Evolutionary conservation across 2,113 vertebrate species (phyloP), one percentile per base, ranked within the genome.

Genomic region (Marmota flaviventris): DNA sequence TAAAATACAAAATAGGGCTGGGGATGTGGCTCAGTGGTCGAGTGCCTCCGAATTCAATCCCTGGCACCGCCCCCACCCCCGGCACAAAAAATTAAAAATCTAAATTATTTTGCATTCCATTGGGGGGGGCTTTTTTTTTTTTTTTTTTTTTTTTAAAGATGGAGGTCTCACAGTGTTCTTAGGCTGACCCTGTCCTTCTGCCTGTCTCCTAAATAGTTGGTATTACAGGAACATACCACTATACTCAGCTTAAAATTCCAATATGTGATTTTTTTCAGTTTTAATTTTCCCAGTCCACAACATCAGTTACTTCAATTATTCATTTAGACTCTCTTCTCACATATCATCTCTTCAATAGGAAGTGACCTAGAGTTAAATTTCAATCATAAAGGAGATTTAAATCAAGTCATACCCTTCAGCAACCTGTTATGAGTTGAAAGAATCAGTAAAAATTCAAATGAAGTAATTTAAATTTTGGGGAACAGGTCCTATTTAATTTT

Each of bases 351-450:
- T 56, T 86, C 63, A 88, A 32, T 11, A 56, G 53, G 56, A 25
- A 78, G 32, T 58, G 9, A 88, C 11, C 25, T 48, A 58, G 12
- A 75, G 2, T 81, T 82, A 75, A 79, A 79, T 61, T 85, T 56
- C 58, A 95, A 81, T 34, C 79, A 67, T 24, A 96, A 27, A 4
- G 58, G 83, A 90, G 45, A 25, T 51, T 88, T 82, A 94, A 81
- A 32, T 20, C 13, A 89, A 89, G 34, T 56, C 7, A 61, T 29
- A 58, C 2, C 48, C 45, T 53, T 20, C 2, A 95, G 39, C 34
- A 86, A 83, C 22, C 34, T 27, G 48, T 72, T 77, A 87, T 51
- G 20, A 86, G 27, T 0, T 83, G 10, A 93, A 81, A 37, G 34
- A 81, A 87, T 34, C 69, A 65, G 48, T 42, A 51, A 32, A 27